Evolutionary conservation across 2,888 invertebrate genomes (phyloP), one percentile per base, ranked within the genome.

Genomic region (Dynastes hyllus): DNA sequence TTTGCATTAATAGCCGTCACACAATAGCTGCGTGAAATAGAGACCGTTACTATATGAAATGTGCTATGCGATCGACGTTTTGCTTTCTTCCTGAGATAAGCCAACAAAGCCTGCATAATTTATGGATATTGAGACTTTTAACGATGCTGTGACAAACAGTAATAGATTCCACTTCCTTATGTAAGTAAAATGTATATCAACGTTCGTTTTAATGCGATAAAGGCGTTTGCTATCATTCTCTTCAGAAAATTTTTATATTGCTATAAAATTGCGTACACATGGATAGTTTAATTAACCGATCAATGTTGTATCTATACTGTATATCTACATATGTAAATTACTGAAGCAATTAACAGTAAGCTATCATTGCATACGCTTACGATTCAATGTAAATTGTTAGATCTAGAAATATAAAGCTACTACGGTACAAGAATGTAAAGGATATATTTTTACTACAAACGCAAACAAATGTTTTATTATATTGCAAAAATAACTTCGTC

Each of bases 1-100:
- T 77, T 77, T 69, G 77, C 77, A 69, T 77, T 69, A 77, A 77
- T 69, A 58, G 58, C 27, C 69, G 16, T 55, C 69, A 58, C 69
- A 58, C 45, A 69, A 69, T 77, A 27, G 27, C 55, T 53, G 11
- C 32, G 32, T 32, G 66, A 76, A 66, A 76, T 13, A 32, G 66
- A 2, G 16, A 67, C 77, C 77, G 77, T 77, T 77, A 77, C 40
- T 61, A 45, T 27, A 75, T 75, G 45, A 75, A 75, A 29, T 22
- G 61, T 61, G 13, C 22, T 45, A 11, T 40, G 29, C 55, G 55
- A 22, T 27, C 55, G 27, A 11, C 5, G 29, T 50, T 75, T 75
- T 27, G 27, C 51, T 69, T 69, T 69, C 53, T 69, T 51, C 9
- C 5, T 29, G 13, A 51, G 69, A 69, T 69, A 69, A 51, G 51